Evolutionary conservation across 2,797 vertebrate species (phyloP).

Genomic region (Linurgus olivaceus): DNA sequence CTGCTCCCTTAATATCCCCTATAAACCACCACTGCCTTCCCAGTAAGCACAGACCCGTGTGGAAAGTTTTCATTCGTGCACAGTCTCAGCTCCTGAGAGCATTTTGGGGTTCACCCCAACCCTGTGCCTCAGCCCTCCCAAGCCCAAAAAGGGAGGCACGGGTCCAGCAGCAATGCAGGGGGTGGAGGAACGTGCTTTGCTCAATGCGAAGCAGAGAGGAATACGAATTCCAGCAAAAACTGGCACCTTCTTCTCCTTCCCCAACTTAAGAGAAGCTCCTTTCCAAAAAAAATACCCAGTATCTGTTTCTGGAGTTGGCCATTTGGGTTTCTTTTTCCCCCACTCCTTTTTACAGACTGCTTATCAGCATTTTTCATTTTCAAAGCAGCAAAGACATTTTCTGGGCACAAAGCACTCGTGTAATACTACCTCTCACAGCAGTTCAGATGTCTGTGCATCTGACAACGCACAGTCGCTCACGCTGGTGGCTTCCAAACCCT

Average conservation of each 20-base stretch:
- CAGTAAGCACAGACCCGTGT: neutral
- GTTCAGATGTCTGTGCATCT: conserved; percentile 30
- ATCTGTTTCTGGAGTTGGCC: neutral
- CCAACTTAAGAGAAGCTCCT: neutral
- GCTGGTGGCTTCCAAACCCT: neutral
- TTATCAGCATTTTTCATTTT: conserved; percentile 45
- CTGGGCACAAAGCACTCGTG: conserved; percentile 17
- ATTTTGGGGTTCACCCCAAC: neutral
- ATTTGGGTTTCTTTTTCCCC: rapidly evolving
- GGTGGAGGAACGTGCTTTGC: neutral
- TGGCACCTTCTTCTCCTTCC: neutral
- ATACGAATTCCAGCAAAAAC: neutral
- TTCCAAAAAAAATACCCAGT: neutral
- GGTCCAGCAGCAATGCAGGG: neutral
- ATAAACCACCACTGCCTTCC: neutral
- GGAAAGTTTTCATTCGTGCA: neutral
- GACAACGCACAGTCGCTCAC: neutral
- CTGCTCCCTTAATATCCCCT: neutral
- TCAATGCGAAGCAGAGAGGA: neutral
- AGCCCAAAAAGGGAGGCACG: neutral
- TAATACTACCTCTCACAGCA: conserved; percentile 46
- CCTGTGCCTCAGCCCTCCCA: neutral
- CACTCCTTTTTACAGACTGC: neutral
- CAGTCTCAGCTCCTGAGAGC: neutral
- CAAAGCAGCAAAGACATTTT: conserved; percentile 38